These are phyloP conservation scores for Hippocampus barbouri DNA, from an alignment of 2,113 vertebrate genomes.

Conservation along the genomic window DNA sequence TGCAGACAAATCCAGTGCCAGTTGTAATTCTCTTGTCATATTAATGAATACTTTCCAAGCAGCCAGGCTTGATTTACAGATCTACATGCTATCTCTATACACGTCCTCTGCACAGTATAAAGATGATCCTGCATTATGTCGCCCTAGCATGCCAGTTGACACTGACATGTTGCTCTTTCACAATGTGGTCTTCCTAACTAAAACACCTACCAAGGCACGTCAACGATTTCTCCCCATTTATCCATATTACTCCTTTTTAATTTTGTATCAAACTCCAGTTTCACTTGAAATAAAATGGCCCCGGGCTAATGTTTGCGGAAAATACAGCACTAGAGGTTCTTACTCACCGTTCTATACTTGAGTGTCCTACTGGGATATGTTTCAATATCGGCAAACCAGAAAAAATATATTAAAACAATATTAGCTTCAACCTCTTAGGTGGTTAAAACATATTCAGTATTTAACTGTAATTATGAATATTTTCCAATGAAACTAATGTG, in stretches of 20 bases:
- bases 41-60: neutral
- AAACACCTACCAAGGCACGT: too few relatives aligned
- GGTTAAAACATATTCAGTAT: too few relatives aligned
- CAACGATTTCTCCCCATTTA: neutral
- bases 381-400: neutral
- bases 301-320: neutral
- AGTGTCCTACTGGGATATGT: neutral
- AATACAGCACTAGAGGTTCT: neutral
- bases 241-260: neutral
- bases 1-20: neutral
- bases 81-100: too few relatives aligned
- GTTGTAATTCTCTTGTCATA: neutral
- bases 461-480: too few relatives aligned
- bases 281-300: neutral
- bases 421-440: neutral
- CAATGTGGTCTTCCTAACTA: too few relatives aligned
- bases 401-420: neutral
- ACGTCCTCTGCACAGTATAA: too few relatives aligned
- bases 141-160: neutral
- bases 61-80: too few relatives aligned
- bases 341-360: neutral
- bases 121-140: too few relatives aligned
- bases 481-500: too few relatives aligned
- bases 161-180: conserved; percentile 29
- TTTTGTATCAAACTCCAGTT: neutral